These are phyloP conservation scores for Solenopsis fugax DNA, from an alignment of 1,140 invertebrate genomes.

Conservation along the genomic window DNA sequence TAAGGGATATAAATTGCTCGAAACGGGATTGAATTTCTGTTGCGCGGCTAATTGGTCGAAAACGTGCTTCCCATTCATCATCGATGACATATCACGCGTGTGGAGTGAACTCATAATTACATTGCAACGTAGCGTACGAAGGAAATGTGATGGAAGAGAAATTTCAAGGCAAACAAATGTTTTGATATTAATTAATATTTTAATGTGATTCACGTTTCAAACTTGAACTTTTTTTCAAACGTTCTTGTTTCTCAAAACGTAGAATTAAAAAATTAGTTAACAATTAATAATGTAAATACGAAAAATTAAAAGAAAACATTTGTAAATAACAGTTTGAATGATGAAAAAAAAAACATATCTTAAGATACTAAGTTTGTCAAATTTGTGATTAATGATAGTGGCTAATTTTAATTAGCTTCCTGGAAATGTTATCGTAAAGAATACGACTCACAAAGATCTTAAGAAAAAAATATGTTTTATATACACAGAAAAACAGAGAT, in stretches of 20 bases:
- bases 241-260: background rate
- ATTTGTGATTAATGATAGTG: background rate
- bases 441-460: background rate
- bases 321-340: background rate
- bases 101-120: constrained; percentile 23
- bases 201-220: background rate
- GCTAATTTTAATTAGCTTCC: background rate
- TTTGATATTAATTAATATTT: constrained; percentile 9
- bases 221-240: background rate
- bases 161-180: constrained; percentile 10
- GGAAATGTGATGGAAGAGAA: background rate
- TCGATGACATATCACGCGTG: constrained; percentile 30
- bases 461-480: background rate
- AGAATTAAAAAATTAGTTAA: constrained; percentile 8
- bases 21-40: constrained; percentile 29
- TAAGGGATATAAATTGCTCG: constrained; percentile 46
- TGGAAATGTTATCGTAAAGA: background rate
- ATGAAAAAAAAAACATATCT: background rate
- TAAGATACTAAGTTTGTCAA: background rate
- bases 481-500: background rate
- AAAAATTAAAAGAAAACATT: background rate
- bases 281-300: background rate
- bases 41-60: constrained; percentile 29
- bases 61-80: constrained; percentile 24
- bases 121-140: background rate